Base-by-base conservation (phyloP, 2,113 vertebrate genomes). In the Balaeniceps rex region DNA sequence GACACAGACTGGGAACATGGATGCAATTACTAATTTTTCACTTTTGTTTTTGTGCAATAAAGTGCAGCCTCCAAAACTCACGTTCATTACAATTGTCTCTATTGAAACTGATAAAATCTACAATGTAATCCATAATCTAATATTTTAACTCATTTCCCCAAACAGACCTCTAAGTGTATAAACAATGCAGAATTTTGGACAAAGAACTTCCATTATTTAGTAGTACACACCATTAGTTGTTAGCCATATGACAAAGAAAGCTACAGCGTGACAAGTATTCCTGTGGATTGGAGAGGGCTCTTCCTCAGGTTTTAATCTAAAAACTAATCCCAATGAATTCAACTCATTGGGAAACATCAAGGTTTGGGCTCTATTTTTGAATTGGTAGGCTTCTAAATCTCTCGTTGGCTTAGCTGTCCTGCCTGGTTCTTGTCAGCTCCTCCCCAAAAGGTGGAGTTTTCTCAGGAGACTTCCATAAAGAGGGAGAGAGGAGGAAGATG, bases 371-470 rank as follows among this genome's bases (percentile, higher is more conserved):
- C 40, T 46, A 0, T 13, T 47, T 60, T 40, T 38, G 36, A 58
- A 29, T 7, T 3, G 2, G 2, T 3, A 7, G 34, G 11, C 10
- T 36, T 38, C 11, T 19, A 6, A 49, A 12, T 11, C 46, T 40
- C 16, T 5, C 25, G 2, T 9, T 29, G 33, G 18, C 12, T 79
- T 13, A 5, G 16, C 19, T 64, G 15, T 29, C 34, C 31, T 28
- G 31, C 3, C 24, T 15, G 25, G 63, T n/a, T 58, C 40, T 33
- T 51, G 29, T 25, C 68, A 77, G 81, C 95, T 93, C 95, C 94
- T 66, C 94, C 94, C 84, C 29, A 24, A 63, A 80, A 93, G 94
- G 92, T 57, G 94, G 92, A n/a, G 92, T 71, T 93, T 93, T 74
- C 68, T 58, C 16, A 3, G 69, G 49, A 79, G 60, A 38, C 18